Conservation (phyloP, 2,797 vertebrate species). For the Florisuga fusca region DNA sequence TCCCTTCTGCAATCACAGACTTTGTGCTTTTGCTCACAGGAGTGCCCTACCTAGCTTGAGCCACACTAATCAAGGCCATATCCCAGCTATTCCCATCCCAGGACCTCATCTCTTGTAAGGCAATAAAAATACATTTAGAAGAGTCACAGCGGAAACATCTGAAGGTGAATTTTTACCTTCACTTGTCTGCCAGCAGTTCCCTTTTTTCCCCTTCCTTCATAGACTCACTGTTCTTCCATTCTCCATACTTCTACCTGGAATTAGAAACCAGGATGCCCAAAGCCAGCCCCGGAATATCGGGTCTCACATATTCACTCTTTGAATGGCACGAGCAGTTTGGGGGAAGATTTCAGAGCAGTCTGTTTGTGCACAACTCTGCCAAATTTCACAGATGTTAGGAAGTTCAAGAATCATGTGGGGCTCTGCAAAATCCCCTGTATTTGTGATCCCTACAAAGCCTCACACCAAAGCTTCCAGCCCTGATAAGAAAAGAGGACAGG, state of each 20-base stretch:
- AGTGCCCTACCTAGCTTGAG: neutral
- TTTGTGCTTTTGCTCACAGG: neutral
- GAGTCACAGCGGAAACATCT: neutral
- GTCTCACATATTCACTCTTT: neutral
- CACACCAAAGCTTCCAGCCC: neutral
- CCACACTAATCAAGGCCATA: neutral
- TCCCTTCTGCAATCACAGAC: neutral
- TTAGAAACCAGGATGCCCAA: neutral
- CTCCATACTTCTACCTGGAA: neutral
- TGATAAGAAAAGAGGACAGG: neutral
- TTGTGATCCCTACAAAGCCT: neutral
- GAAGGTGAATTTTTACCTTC: neutral
- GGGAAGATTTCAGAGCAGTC: constrained; percentile 15
- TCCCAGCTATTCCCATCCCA: neutral
- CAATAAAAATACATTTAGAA: neutral
- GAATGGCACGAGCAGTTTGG: neutral
- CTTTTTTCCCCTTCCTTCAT: neutral
- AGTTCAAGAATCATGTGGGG: neutral
- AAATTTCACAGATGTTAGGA: constrained; percentile 40
- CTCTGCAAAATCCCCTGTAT: neutral
- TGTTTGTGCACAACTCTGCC: neutral
- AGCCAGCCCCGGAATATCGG: neutral
- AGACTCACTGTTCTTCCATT: neutral
- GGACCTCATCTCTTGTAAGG: neutral
- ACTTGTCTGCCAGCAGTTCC: fast-evolving